Evolutionary conservation across 1,140 invertebrate genomes (phyloP).

Genomic region (Drosophila obscura): DNA sequence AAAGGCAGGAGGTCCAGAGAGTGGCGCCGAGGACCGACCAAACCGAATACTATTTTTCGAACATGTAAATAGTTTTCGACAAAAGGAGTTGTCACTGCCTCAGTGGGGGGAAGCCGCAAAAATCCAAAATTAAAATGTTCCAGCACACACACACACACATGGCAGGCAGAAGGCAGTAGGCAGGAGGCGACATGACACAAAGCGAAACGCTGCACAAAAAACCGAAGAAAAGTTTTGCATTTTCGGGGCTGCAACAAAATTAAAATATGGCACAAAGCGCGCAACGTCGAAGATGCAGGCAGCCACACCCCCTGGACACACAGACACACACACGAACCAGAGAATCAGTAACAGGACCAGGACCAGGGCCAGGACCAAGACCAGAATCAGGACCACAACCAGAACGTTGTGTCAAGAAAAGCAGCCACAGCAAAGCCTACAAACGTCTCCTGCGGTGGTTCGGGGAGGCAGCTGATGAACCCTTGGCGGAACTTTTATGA

Average conservation of each 20-base stretch:
- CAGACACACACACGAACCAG: not conserved
- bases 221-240: constrained; percentile 58
- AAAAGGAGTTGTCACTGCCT: constrained; percentile 73
- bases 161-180: too few species aligned
- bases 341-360: constrained; percentile 1
- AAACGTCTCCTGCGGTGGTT: constrained; percentile 31
- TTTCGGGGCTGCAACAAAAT: constrained; percentile 75
- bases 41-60: constrained; percentile 64
- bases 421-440: constrained; percentile 74
- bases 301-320: constrained; percentile 21
- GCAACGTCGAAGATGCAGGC: constrained; percentile 68
- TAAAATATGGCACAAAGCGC: constrained; percentile 78
- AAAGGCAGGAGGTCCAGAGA: constrained; percentile 22
- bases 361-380: not conserved
- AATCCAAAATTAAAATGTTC: constrained; percentile 73
- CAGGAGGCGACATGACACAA: constrained; percentile 15
- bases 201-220: constrained; percentile 15
- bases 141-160: constrained; percentile 13
- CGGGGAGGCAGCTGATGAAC: constrained; percentile 45
- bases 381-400: constrained; percentile 2
- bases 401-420: constrained; percentile 60
- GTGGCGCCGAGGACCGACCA: constrained; percentile 1
- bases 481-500: constrained; percentile 53
- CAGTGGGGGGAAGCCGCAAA: constrained; percentile 46
- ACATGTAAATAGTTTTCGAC: constrained; percentile 70